Evolutionary conservation across 2,113 vertebrate species (phyloP), one percentile per base, ranked within the genome.

Genomic region (Festucalex cinctus): DNA sequence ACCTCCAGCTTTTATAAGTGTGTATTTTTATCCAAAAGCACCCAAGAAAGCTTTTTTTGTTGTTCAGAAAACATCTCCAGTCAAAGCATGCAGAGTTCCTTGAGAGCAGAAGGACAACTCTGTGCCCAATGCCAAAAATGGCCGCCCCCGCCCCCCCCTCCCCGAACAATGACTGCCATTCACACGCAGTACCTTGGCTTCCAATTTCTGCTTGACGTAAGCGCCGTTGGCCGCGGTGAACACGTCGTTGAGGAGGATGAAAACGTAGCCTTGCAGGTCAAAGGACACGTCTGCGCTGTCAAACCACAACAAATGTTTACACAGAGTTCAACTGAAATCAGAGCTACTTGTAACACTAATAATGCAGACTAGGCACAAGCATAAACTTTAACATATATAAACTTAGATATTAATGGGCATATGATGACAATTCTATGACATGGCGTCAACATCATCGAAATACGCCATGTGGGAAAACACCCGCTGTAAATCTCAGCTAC

Each of bases 171-270:
- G 75, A 26, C 8, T 26, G 70, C 68, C 61, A 81, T 82, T 85
- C 77, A 87, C 75, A 58, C 3, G 5, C 24, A 12, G 24, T 91
- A 97, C 97, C 94, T 99, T 98, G 0, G 97, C 94, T 76, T 99
- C 97, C 74, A 99, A 88, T 87, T 99, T 99, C 89, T 99, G 97
- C 66, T 98, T 99, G 6, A 98, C 93, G 0, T 98, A 99, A 74
- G 96, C 97, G 32, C 97, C 97, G 56, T 98, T 99, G 76, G 95
- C 95, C 70, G 97, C 97, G 73, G 97, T 99, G 86, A 99, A 89
- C 79, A 96, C 91, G 61, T 99, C 95, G 2, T 99, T 99, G 69
- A 97, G 69, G 41, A 98, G 89, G 85, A 99, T 98, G 82, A 97
- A 97, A 73, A 95, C 84, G 36, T 99, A 99, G 66, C 97, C 97